A percentile compares a stretch with the other conserved stretches of the same genome.
Conservation (phyloP, 2,888 invertebrate species). For the Ischnura elegans region DNA sequence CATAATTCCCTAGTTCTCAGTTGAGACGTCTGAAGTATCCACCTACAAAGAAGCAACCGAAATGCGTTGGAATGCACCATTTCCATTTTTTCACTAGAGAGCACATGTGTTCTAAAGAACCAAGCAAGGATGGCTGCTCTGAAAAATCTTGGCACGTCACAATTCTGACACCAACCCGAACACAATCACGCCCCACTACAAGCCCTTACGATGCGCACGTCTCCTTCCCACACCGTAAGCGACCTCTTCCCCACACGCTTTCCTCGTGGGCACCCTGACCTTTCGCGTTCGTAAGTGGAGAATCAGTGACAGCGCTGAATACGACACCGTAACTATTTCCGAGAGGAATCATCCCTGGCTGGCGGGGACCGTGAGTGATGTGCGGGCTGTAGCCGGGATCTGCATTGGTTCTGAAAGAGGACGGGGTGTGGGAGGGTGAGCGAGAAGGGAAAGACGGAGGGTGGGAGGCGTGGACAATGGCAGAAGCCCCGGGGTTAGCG, state of each 20-base stretch:
- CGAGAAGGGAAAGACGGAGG: neutral
- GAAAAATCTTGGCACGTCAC: neutral
- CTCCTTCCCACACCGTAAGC: neutral
- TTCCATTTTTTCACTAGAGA: neutral
- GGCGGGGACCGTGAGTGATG: neutral
- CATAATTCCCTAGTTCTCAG: no score
- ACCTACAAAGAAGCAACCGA: neutral
- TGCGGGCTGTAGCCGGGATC: neutral
- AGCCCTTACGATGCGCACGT: neutral
- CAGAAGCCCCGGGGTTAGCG: no score
- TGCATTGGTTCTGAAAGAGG: neutral
- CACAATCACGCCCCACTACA: neutral
- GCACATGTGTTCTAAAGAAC: neutral
- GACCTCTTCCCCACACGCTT: neutral
- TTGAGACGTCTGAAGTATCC: neutral
- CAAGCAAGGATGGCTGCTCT: neutral
- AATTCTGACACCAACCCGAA: neutral
- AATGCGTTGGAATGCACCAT: neutral
- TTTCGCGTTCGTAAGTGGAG: neutral
- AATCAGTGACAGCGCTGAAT: constrained; percentile 43
- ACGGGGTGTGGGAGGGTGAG: neutral
- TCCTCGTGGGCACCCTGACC: neutral
- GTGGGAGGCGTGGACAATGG: neutral
- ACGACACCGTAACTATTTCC: constrained; percentile 48
- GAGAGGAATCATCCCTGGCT: neutral